Evolutionary conservation across 2,113 vertebrate species (phyloP).

Genomic region (Atherinomorus stipes): DNA sequence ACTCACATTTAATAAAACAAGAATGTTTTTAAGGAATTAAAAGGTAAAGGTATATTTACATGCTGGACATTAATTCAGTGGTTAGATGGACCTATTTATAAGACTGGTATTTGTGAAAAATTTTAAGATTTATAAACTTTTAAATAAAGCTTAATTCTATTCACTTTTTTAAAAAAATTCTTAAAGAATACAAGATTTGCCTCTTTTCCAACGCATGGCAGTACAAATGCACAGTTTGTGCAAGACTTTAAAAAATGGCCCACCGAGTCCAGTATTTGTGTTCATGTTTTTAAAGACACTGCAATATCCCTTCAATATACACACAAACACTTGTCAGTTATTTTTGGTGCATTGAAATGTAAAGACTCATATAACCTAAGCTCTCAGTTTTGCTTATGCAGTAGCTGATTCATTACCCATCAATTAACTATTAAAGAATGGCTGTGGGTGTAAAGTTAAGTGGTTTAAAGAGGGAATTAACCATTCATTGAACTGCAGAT

Average conservation of each 20-base stretch:
- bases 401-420: neutral
- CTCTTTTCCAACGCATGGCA: neutral
- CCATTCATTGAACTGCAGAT: neutral
- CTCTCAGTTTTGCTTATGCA: neutral
- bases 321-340: neutral
- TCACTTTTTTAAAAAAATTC: too few relatives aligned
- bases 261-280: neutral
- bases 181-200: too few relatives aligned
- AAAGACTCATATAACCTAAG: neutral
- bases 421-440: neutral
- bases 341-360: neutral
- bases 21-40: too few relatives aligned
- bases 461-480: neutral
- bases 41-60: too few relatives aligned
- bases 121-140: neutral
- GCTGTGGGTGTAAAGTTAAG: too few relatives aligned
- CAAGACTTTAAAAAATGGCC: too few relatives aligned
- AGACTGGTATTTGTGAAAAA: neutral
- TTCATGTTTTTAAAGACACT: too few relatives aligned
- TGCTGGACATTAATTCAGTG: too few relatives aligned
- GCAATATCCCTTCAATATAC: too few relatives aligned
- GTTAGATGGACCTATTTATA: neutral
- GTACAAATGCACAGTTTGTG: too few relatives aligned
- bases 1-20: too few relatives aligned
- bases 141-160: neutral